Evolutionary conservation across 2,888 invertebrate genomes (phyloP), one percentile per base, ranked within the genome.

Genomic region (Drosophila atroscutellata): DNA sequence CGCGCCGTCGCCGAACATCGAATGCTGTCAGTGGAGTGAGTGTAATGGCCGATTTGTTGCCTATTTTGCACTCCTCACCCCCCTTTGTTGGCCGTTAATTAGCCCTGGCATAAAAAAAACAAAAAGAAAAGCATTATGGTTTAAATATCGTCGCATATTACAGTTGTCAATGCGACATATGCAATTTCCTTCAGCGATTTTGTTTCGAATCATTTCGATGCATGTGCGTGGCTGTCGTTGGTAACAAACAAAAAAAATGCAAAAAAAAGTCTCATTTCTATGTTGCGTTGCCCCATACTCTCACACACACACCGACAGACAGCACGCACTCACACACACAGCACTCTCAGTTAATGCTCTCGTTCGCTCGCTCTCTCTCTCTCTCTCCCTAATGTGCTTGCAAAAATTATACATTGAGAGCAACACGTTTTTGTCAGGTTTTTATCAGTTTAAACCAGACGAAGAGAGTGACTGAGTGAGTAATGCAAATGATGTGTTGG

Each of bases 371-470:
- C 47, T 36, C 68, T 58, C 67, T 42, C 68, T 56, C 26, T 5
- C 6, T 28, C 67, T 47, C 39, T 26, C 39, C 26, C 52, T 37
- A 58, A 37, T 58, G 15, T 28, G 60, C 57, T 54, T 42, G 65
- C 80, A 39, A 61, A 77, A 66, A 70, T 15, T 24, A 2, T 52
- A 65, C 59, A 58, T 56, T 51, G 72, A 73, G 72, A 81, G 86
- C 90, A 90, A 86, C 90, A 87, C 86, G 89, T 87, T 90, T 83
- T 82, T 77, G 81, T 90, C 86, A 62, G 71, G 90, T 80, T 90
- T 78, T 80, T 83, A 83, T 87, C 88, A 83, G 90, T 90, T 90
- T 49, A 76, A 89, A 89, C 88, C 78, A 89, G 90, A 83, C 84
- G 49, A 68, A 65, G 75, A 67, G 76, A 73, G 76, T 72, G 26